Evolutionary conservation across 1,140 invertebrate genomes (phyloP).

Genomic region (Solen grandis): DNA sequence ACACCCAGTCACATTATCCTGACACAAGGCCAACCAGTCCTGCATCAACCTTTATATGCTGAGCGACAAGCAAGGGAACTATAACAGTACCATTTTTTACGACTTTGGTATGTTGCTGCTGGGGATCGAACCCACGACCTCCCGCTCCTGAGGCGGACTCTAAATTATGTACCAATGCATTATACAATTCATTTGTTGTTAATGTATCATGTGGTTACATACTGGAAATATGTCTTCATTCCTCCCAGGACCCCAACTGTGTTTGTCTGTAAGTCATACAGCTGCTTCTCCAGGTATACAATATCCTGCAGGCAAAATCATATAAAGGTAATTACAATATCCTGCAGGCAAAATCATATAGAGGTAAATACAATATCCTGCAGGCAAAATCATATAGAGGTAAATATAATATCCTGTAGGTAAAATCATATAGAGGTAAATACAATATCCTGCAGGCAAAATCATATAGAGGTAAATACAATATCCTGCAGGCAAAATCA

Average conservation of each 20-base stretch:
- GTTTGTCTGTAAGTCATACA: conserved; percentile 41
- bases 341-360: neutral
- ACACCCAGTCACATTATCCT: too few relatives aligned
- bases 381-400: neutral
- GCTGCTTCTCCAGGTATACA: conserved; percentile 43
- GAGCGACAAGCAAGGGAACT: too few relatives aligned
- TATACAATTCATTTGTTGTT: too few relatives aligned
- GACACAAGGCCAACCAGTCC: too few relatives aligned
- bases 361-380: neutral
- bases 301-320: conserved; percentile 30
- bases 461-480: neutral
- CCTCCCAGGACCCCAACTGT: conserved; percentile 39
- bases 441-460: neutral
- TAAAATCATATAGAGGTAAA: neutral
- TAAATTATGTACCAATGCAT: too few relatives aligned
- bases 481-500: neutral
- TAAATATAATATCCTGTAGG: neutral
- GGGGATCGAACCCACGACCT: too few relatives aligned
- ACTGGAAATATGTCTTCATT: conserved; percentile 46
- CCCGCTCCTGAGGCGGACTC: too few relatives aligned
- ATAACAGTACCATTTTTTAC: too few relatives aligned
- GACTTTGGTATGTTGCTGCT: too few relatives aligned
- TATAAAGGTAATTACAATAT: neutral
- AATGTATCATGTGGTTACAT: neutral
- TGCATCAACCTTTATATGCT: too few relatives aligned